Conservation (phyloP, 2,113 vertebrate genomes). For the Platysternon megacephalum region DNA sequence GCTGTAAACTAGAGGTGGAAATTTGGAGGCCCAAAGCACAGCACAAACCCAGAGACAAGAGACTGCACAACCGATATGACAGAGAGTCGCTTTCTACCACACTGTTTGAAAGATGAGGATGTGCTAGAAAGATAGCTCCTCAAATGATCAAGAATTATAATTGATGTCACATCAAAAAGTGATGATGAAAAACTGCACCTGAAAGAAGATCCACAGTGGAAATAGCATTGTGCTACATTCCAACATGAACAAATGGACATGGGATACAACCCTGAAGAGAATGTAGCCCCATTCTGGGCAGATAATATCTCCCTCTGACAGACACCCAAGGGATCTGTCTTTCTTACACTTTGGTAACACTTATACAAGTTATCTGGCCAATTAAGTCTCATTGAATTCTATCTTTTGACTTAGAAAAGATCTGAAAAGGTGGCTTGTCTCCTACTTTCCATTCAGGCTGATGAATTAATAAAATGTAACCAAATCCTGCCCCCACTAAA, state of each 20-base stretch:
- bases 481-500: background rate
- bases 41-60: constrained; percentile 17
- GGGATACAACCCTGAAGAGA: background rate
- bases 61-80: background rate
- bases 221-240: background rate
- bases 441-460: fast-evolving
- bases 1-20: background rate
- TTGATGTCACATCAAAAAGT: background rate
- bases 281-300: background rate
- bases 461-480: background rate
- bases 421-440: background rate
- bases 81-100: background rate
- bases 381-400: background rate
- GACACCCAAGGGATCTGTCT: background rate
- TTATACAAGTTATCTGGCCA: background rate
- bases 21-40: background rate
- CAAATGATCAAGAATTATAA: background rate
- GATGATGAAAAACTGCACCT: background rate
- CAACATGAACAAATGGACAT: fast-evolving
- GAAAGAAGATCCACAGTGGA: background rate
- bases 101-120: background rate
- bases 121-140: background rate
- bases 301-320: background rate
- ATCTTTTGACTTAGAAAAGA: background rate
- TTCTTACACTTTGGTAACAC: background rate